phyloP scores from a whole-genome alignment of 2,113 vertebrate species.

The Petroica traversi region DNA sequence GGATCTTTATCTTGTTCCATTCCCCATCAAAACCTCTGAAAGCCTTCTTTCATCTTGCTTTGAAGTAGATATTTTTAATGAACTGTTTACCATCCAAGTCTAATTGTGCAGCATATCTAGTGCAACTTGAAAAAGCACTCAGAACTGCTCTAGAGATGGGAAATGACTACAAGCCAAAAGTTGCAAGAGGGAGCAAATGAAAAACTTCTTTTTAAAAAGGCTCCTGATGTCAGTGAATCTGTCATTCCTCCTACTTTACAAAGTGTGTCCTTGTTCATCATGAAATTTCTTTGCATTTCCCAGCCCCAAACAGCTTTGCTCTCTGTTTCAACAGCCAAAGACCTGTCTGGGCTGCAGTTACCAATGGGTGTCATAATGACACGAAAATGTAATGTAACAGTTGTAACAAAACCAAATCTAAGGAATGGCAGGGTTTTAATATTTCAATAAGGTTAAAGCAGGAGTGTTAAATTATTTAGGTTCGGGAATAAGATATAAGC shows the following conservation, averaged over 20 bases:
- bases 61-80: slow-evolving; percentile 34
- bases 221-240: background rate
- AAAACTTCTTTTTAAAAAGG: background rate
- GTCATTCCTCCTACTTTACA: background rate
- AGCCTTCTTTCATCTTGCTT: slow-evolving; percentile 20
- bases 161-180: slow-evolving; percentile 33
- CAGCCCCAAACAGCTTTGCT: background rate
- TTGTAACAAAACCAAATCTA: slow-evolving; percentile 49
- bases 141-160: slow-evolving; percentile 8
- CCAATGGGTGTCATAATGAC: background rate
- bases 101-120: background rate
- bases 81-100: slow-evolving; percentile 41
- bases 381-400: background rate
- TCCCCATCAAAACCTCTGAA: background rate
- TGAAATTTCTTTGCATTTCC: background rate
- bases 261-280: background rate
- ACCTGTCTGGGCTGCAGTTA: background rate
- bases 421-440: slow-evolving; percentile 37
- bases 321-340: background rate
- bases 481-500: slow-evolving; percentile 44
- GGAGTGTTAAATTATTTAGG: slow-evolving; percentile 47
- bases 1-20: background rate
- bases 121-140: slow-evolving; percentile 14
- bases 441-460: slow-evolving; percentile 63
- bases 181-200: background rate